phyloP scores from a whole-genome alignment of 1,140 invertebrate species.

The Apolygus lucorum region DNA sequence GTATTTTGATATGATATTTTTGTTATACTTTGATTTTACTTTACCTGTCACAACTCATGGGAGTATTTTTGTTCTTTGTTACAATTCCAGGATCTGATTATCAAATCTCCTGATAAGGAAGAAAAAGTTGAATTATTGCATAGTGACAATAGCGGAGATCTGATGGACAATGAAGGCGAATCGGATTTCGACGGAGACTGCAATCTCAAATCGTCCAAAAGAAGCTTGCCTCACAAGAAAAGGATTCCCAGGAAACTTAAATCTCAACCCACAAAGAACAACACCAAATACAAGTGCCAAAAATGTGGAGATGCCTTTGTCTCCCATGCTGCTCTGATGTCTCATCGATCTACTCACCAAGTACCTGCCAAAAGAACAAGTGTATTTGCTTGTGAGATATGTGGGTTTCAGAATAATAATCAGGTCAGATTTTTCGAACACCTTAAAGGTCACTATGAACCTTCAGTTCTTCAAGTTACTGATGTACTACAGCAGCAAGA shows the following conservation, averaged over 20 bases:
- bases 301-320: constrained; percentile 39
- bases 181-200: constrained; percentile 35
- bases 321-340: constrained; percentile 34
- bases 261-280: constrained; percentile 36
- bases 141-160: neutral
- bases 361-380: constrained; percentile 22
- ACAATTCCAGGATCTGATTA: constrained; percentile 1
- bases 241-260: constrained; percentile 53
- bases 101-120: constrained; percentile 2
- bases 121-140: neutral
- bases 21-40: too few relatives aligned
- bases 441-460: constrained; percentile 69
- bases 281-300: constrained; percentile 36
- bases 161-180: constrained; percentile 28
- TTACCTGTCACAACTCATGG: too few relatives aligned
- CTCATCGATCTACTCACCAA: constrained; percentile 32
- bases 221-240: constrained; percentile 58
- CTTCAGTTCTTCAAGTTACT: constrained; percentile 32
- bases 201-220: constrained; percentile 41
- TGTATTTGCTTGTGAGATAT: constrained; percentile 57
- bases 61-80: too few relatives aligned
- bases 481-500: constrained; percentile 6
- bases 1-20: too few relatives aligned
- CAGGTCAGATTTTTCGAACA: constrained; percentile 73
- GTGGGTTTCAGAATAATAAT: constrained; percentile 50